Evolutionary conservation across 2,797 vertebrate species (phyloP).

Genomic region (Sparidentex hasta): DNA sequence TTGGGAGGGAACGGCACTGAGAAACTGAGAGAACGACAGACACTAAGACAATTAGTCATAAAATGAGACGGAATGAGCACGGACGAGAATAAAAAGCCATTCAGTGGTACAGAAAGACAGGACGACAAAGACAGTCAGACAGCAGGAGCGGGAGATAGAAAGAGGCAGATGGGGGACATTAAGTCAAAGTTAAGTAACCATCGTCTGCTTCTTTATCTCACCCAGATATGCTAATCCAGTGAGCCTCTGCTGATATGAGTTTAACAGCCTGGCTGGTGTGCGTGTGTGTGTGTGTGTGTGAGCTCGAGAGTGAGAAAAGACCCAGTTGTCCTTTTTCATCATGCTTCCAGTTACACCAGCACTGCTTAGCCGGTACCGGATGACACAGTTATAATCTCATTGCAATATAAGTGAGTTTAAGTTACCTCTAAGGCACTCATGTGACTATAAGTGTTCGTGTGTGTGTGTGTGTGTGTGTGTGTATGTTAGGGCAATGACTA

Average conservation of each 20-base stretch:
- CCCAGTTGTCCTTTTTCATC: constrained; percentile 67
- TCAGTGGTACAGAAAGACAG: constrained; percentile 59
- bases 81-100: constrained; percentile 55
- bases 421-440: constrained; percentile 55
- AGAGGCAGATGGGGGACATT: constrained; percentile 81
- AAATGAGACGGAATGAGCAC: constrained; percentile 58
- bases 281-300: constrained; percentile 30
- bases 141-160: constrained; percentile 75
- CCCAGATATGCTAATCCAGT: constrained; percentile 83
- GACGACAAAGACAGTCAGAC: constrained; percentile 72
- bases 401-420: constrained; percentile 63
- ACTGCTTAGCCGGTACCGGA: constrained; percentile 59
- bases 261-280: constrained; percentile 74
- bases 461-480: constrained; percentile 4
- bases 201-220: constrained; percentile 82
- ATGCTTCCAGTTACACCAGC: constrained; percentile 64
- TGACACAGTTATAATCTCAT: constrained; percentile 71
- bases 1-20: constrained; percentile 12
- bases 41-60: constrained; percentile 64
- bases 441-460: background rate
- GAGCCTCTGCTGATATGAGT: constrained; percentile 80
- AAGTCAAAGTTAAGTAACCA: constrained; percentile 85
- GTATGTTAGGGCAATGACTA: constrained; percentile 7
- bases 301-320: constrained; percentile 55
- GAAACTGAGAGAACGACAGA: constrained; percentile 48